Base-by-base conservation (phyloP, 2,888 invertebrate species). In the Tupiocoris notatus region DNA sequence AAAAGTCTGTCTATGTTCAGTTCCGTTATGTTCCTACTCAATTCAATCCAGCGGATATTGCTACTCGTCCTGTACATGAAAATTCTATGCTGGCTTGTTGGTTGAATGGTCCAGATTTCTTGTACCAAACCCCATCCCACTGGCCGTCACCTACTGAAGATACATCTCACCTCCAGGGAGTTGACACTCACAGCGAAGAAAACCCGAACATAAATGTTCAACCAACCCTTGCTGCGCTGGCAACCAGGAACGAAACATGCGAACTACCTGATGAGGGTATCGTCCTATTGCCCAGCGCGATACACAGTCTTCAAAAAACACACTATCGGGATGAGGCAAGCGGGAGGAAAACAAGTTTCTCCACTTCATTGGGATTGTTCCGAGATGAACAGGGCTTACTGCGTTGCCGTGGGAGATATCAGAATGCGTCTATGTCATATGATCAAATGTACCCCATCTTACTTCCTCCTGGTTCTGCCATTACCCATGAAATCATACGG, bases 1-100 rank as follows among this genome's bases (percentile, higher is more conserved):
- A 74, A 3, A 6, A 3, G 17, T 3, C 54, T 1, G 16, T 0
- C 12, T 7, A 2, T 54, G 18, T 74, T 6, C 20, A 3, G 0
- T 74, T 74, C 16, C 74, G 63, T 20, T 39, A 63, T 64, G 54
- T 74, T 1, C 24, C 1, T 6, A 24, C 62, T 18, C 3, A 1
- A 39, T 0, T 3, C 0, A 74, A 74, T 17, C 74, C 74, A 1
- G 74, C 74, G n/a, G 74, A 74, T 21, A 7, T 74, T 25, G 54
- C 63, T 9, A 74, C 74, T 6, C 62, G 63, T 3, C 54, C 39
- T 0, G 1, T 39, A n/a, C 0, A 7, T 2, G 1, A 0, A 9
- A 6, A 63, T 2, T 6, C 2, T 1, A 20, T 54, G 1, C 74
- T 64, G 18, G 1, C 1, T 1, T 39, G 25, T 6, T 67, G 67